Percentiles rank a stretch among this genome's conserved stretches.
Conservation (phyloP, 1,140 invertebrate genomes). For the Dryas iulia region DNA sequence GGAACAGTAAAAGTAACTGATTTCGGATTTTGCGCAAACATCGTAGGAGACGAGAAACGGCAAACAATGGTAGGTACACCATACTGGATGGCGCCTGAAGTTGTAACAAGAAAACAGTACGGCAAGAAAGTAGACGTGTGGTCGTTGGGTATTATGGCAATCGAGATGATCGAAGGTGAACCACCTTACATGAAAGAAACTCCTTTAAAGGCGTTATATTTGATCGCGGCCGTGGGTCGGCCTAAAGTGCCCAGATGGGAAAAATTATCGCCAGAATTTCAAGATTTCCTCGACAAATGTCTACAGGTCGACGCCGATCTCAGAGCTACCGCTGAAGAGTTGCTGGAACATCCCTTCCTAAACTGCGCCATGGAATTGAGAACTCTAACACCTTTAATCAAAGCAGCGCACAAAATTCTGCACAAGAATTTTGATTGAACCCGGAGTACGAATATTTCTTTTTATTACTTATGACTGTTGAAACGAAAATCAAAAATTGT, state of each 20-base stretch:
- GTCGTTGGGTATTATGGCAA: constrained; percentile 98
- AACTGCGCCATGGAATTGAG: constrained; percentile 90
- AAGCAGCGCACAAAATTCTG: constrained; percentile 91
- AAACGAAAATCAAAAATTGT: constrained; percentile 4
- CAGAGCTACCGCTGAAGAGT: constrained; percentile 90
- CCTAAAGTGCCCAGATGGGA: constrained; percentile 94
- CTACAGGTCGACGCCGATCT: constrained; percentile 95
- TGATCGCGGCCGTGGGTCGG: constrained; percentile 97
- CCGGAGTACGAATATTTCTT: constrained; percentile 31
- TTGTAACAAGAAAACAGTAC: constrained; percentile 91
- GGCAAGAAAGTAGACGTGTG: constrained; percentile 97
- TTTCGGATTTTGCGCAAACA: constrained; percentile 98
- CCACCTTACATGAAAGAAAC: constrained; percentile 98
- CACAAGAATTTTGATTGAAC: constrained; percentile 81
- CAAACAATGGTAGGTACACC: constrained; percentile 98
- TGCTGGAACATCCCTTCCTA: constrained; percentile 94
- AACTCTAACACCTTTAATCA: constrained; percentile 93
- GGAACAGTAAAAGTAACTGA: constrained; percentile 98
- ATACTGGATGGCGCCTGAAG: constrained; percentile 95
- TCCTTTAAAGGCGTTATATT: constrained; percentile 95
- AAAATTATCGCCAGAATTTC: constrained; percentile 87
- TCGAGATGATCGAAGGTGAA: constrained; percentile 99
- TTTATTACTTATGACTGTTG: neutral
- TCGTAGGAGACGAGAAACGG: constrained; percentile 94
- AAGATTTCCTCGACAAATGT: constrained; percentile 94